phyloP scores from a whole-genome alignment of 2,113 vertebrate genomes.

The Indri indri region DNA sequence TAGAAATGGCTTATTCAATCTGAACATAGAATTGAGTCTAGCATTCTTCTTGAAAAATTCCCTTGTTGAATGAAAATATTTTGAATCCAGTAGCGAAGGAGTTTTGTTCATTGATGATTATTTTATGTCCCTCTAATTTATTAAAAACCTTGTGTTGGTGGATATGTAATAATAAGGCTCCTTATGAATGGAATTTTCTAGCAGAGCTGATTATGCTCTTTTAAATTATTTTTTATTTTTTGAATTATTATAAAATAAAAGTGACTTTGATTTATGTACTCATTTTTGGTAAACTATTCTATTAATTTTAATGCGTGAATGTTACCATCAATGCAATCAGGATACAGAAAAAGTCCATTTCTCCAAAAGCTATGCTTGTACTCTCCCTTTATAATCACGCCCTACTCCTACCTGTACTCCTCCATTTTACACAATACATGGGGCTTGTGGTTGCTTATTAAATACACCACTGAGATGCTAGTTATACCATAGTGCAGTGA shows the following conservation, averaged over 20 bases:
- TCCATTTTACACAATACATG: neutral
- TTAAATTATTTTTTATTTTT: neutral
- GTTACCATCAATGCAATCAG: neutral
- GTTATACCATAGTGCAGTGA: neutral
- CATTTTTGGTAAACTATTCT: neutral
- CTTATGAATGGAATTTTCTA: neutral
- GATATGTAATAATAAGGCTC: neutral
- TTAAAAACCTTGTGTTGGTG: neutral
- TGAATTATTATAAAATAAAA: neutral
- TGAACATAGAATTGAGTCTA: neutral
- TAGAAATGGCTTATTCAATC: neutral
- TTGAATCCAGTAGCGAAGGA: neutral
- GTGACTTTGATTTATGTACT: neutral
- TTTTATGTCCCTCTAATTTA: neutral
- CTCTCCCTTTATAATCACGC: neutral
- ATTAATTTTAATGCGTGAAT: neutral
- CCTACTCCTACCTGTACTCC: accelerated
- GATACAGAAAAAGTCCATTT: neutral
- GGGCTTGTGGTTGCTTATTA: neutral
- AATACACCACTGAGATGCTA: neutral
- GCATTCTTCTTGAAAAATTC: neutral
- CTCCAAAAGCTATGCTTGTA: neutral
- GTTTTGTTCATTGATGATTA: neutral
- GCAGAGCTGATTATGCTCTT: neutral
- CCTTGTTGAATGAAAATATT: neutral